phyloP scores from a whole-genome alignment of 2,797 vertebrate species.

The Heliangelus exortis region DNA sequence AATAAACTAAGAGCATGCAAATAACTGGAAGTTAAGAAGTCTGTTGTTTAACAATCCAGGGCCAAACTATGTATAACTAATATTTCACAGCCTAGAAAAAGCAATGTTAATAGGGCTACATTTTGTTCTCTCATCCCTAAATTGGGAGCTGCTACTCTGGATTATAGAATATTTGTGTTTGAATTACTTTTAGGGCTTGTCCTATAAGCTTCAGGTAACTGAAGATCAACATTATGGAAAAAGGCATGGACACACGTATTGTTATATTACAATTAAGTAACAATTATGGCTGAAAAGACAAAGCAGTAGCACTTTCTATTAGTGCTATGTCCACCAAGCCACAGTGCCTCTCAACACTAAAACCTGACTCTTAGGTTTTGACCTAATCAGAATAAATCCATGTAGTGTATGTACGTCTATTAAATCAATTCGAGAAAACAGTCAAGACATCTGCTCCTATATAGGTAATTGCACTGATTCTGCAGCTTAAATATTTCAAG shows the following conservation, averaged over 20 bases:
- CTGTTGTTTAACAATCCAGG: conserved; percentile 42
- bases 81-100: background rate
- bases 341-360: background rate
- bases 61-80: background rate
- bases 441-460: background rate
- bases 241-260: background rate
- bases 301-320: background rate
- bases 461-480: background rate
- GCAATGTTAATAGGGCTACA: background rate
- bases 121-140: background rate
- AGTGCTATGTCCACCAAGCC: background rate
- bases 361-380: background rate
- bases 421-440: conserved; percentile 32
- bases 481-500: conserved; percentile 22
- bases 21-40: conserved; percentile 16
- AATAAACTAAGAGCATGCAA: conserved; percentile 16
- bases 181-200: background rate
- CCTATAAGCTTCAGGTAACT: background rate
- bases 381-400: conserved; percentile 2
- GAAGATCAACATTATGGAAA: background rate
- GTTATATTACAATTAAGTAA: background rate
- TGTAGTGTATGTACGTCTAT: background rate
- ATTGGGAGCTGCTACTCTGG: background rate
- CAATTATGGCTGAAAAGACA: background rate
- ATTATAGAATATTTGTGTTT: background rate